Base-by-base conservation (phyloP, 64 coral and sea anemone genomes). In the Platygyra sinensis region DNA sequence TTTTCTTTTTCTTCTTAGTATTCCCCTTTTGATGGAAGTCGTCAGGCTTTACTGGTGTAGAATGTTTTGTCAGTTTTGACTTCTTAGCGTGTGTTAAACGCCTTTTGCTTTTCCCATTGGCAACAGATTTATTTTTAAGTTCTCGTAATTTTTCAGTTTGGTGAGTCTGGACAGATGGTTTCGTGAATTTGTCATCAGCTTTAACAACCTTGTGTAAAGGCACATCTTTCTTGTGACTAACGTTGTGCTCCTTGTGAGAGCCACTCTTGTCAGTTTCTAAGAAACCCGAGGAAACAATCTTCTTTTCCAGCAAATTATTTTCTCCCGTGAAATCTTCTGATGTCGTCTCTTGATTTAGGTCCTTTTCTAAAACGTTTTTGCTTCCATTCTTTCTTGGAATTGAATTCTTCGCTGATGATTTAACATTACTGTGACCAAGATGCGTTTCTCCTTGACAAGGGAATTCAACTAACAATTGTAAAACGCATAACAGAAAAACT, bases 401-500 rank as follows among this genome's bases (percentile, higher is more conserved):
- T 0, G 19, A 19, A 42, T 67, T 61, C 20, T 65, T 83, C 24
- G 17, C 22, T 24, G 22, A 46, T 22, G 13, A 13, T 32, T 51
- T 85, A 51, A 52, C 63, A 69, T 85, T 20, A 13, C 31, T 25
- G 2, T 51, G 13, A n/a, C 39, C 38, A 20, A 25, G 36, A n/a
- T 71, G 30, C 13, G 81, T 51, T 22, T 85, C 32, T 46, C 38
- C 22, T 24, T 30, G 22, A 29, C 62, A 67, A 50, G 63, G n/a
- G 4, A 5, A 25, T 2, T 25, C 20, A 51, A 30, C 10, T 12
- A 72, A 24, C 2, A 71, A 15, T 10, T 52, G 81, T 72, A n/a
- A 71, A 72, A 71, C 61, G 67, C 42, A 72, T 15, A 79, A n/a
- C 20, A 85, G 31, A 50, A 85, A 42, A 85, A 85, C 62, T 38